Evolutionary conservation across 2,797 vertebrate genomes (phyloP), one percentile per base, ranked within the genome.

Genomic region (Oreortyx pictus): DNA sequence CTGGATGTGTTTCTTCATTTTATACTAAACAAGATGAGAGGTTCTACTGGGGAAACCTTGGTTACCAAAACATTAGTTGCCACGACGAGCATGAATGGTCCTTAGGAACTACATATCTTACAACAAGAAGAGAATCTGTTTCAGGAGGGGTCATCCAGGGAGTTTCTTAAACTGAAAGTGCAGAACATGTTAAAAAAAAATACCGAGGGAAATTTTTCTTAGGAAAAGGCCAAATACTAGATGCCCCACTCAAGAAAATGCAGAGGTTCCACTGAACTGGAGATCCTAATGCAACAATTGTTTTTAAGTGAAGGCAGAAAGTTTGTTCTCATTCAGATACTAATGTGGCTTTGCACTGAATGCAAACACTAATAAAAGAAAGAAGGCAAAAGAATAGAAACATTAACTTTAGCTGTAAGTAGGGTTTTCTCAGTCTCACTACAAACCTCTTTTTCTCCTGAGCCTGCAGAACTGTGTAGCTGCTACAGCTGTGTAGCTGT

Each of bases 21-120:
- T 92, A 56, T 67, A 52, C 46, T 73, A 83, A 94, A 47, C 33
- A 88, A 86, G 64, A 89, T 52, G 89, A 72, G 39, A 83, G 78
- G 39, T 64, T 79, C 29, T 80, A 75, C 37, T 49, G 27, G 11
- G 14, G 20, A 65, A 12, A 33, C 9, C 56, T 92, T 47, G 35
- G 11, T 14, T 72, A n/a, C 24, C 20, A 78, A 82, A 87, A 41
- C 5, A 10, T 37, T 71, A 72, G 24, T 41, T 81, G 35, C 22
- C 74, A 22, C 39, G 27, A 44, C 24, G 35, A 1, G 54, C 12
- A 23, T 15, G 71, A 73, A 39, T 0, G 0, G 15, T 39, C 52
- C 31, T 57, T 39, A 20, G 29, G 59, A 86, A 89, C 64, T 57
- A 6, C 39, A 57, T 17, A 25, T 73, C 13, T 23, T 54, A 56